A percentile compares a stretch with the other conserved stretches of the same genome.
Conservation (phyloP, 2,113 vertebrate species). For the Callithrix jacchus region DNA sequence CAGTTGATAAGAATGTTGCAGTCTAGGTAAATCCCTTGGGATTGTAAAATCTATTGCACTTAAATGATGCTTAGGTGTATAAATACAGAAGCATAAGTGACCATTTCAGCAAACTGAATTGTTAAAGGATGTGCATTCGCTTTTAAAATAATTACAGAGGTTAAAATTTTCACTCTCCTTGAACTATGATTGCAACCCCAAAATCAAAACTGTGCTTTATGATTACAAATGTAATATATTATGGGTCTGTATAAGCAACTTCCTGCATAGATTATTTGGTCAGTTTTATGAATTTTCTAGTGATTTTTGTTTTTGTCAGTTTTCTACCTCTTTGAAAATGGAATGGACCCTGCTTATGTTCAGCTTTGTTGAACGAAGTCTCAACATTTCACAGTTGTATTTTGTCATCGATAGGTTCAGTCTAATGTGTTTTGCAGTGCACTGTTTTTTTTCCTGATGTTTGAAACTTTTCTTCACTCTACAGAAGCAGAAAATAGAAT, state of each 20-base stretch:
- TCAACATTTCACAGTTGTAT: constrained; percentile 42
- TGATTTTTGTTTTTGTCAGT: constrained; percentile 48
- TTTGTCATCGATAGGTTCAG: constrained; percentile 38
- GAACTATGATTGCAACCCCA: not conserved
- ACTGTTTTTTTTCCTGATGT: constrained; percentile 43
- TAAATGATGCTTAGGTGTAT: not conserved
- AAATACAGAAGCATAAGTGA: constrained; percentile 7
- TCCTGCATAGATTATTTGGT: constrained; percentile 5
- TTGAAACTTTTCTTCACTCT: constrained; percentile 70
- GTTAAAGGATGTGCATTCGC: constrained; percentile 3
- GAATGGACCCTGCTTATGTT: not conserved
- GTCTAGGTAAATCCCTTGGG: not conserved
- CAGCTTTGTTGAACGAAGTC: constrained; percentile 46
- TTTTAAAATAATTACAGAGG: constrained; percentile 43
- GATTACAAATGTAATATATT: not conserved
- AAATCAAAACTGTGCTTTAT: constrained; percentile 14
- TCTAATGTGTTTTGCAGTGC: constrained; percentile 37
- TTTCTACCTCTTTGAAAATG: constrained; percentile 37
- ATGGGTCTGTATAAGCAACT: not conserved
- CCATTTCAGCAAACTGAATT: constrained; percentile 12
- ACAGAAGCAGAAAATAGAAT: constrained; percentile 75
- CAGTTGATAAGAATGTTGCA: not conserved
- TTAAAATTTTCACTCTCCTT: constrained; percentile 11
- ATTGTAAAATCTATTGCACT: not conserved
- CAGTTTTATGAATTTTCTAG: constrained; percentile 42